Base-by-base conservation (phyloP, 2,797 vertebrate genomes). In the Melanotaenia pygmaea region DNA sequence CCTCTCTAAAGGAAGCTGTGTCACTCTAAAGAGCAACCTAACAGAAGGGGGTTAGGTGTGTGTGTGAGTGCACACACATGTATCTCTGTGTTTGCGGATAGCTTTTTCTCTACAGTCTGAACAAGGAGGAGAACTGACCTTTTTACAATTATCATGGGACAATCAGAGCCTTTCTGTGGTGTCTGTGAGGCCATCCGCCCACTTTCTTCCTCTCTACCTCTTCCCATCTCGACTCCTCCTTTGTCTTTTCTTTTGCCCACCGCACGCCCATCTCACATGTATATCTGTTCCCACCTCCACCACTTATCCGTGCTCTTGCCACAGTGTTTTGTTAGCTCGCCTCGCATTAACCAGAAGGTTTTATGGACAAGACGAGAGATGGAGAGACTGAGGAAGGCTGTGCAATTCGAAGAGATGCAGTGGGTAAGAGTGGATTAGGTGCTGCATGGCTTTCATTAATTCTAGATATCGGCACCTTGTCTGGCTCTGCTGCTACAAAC, bases 111-210 rank as follows among this genome's bases (percentile, higher is more conserved):
- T 64, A 38, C 63, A 87, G 79, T 84, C 75, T 75, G 69, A 32
- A 54, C 60, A 30, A 78, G 67, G 74, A 83, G 70, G 68, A 81
- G 56, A 61, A 65, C 72, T 93, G 93, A 94, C 94, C 93, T 94
- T 93, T 93, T 59, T 70, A 63, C 76, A 87, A 90, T 90, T 84
- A 89, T 89, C 91, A 79, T 74, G 90, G 86, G 91, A 91, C 88
- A 77, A 80, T 91, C 83, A 45, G 87, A 91, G 84, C 88, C 80
- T 92, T 92, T 93, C 82, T 72, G 73, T 22, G 18, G 73, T 67
- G 73, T 68, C 75, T 84, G 67, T 75, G 80, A 84, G 83, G 77
- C 63, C 73, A 64, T 76, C 78, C 67, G 60, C 78, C 79, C 69
- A 61, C 50, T 72, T 35, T 71, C 70, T 72, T 65, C 35, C 64